Evolutionary conservation across 2,113 vertebrate genomes (phyloP).

Genomic region (Neolamprologus longior): DNA sequence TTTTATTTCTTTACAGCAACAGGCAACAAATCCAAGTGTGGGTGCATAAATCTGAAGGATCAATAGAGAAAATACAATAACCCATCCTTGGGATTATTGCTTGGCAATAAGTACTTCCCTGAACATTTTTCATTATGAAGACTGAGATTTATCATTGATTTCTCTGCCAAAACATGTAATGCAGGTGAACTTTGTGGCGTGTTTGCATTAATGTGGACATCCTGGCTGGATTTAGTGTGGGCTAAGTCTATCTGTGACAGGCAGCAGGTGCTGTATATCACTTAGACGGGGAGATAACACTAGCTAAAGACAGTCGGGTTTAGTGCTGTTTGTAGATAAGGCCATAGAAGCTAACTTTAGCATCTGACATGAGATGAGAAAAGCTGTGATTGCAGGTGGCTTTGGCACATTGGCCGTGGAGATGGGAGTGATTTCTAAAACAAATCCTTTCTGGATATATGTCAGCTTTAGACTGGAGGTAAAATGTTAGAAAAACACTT

Average conservation of each 20-base stretch:
- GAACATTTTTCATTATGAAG: slow-evolving; percentile 34
- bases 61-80: slow-evolving; percentile 43
- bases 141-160: slow-evolving; percentile 40
- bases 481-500: not conserved
- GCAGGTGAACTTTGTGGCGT: slow-evolving; percentile 1
- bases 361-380: slow-evolving; percentile 10
- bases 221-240: slow-evolving; percentile 16
- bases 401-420: slow-evolving; percentile 2
- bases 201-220: slow-evolving; percentile 22
- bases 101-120: slow-evolving; percentile 23
- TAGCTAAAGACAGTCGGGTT: slow-evolving; percentile 32
- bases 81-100: slow-evolving; percentile 24
- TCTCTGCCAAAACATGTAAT: not conserved
- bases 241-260: slow-evolving; percentile 52
- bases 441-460: not conserved
- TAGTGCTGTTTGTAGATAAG: slow-evolving; percentile 53
- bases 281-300: slow-evolving; percentile 27
- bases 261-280: slow-evolving; percentile 54
- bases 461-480: not conserved
- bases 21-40: slow-evolving; percentile 16
- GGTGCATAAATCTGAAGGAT: slow-evolving; percentile 27
- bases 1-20: slow-evolving; percentile 29
- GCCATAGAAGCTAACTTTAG: slow-evolving; percentile 26
- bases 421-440: slow-evolving; percentile 21
- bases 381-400: slow-evolving; percentile 2